Base-by-base conservation (phyloP, 1,140 invertebrate species). In the Caenorhabditis remanei region DNA sequence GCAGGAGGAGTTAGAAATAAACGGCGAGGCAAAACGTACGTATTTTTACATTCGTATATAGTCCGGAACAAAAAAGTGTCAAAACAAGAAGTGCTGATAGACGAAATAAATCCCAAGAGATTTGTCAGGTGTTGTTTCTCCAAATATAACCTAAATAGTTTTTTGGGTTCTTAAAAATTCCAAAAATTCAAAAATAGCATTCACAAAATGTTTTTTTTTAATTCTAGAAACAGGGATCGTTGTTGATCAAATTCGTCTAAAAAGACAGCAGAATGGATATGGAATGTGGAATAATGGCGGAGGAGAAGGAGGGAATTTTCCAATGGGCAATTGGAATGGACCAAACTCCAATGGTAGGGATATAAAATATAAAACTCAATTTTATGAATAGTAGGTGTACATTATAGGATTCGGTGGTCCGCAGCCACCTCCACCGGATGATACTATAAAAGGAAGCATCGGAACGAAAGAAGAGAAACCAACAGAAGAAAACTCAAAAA, bases 211-310 rank as follows among this genome's bases (percentile, higher is more conserved):
- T n/a, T n/a, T n/a, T n/a, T n/a, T n/a, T n/a, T n/a, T n/a, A n/a
- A 11, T 63, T 63, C 65, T 13, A 71, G 16, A 32, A n/a, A 24
- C 32, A 40, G 63, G 32, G 40, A 40, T 41, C 32, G 24, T 46
- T 46, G 41, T 19, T 19, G 65, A 71, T 46, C 24, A 40, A 9
- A 40, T 0, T 8, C 71, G 71, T 48, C 46, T 79, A 14, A 79
- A 79, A 24, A 40, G 71, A 48, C 71, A 32, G 32, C 32, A 79
- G 41, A 79, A 79, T 50, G 71, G 71, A 24, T 79, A 79, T 79
- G 71, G 71, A 50, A 53, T 48, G 46, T 79, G 71, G 71, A 79
- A 79, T 79, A 79, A 79, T 50, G 71, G 46, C 13, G 71, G 32
- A 24, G 67, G 5, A 46, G 65, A 19, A 46, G 65, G 65, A 43